Base-by-base conservation (phyloP, 1,140 invertebrate genomes). In the Calephelis virginiensis region DNA sequence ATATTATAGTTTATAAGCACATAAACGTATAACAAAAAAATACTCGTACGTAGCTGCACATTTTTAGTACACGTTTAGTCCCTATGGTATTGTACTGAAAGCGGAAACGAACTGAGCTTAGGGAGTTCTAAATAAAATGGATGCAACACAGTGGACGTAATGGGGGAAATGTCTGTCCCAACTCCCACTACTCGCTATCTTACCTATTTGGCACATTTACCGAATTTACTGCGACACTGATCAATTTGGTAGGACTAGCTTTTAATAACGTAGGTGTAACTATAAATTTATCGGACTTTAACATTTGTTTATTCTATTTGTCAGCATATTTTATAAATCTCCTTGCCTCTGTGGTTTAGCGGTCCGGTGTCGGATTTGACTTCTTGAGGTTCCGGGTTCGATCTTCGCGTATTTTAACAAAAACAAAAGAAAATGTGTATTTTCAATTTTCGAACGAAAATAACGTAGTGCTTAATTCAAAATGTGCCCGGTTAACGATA, bases 101-200 rank as follows among this genome's bases (percentile, higher is more conserved):
- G 59, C 64, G 68, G 67, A 65, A 72, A 77, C 72, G 61, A 71
- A 68, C 66, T 50, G 70, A 63, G 71, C 64, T 70, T 5, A 63
- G 76, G 69, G 73, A 73, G 38, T 70, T 64, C 62, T 70, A 63
- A 69, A 73, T 63, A 71, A 70, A 77, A 74, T 71, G 72, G 64
- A 68, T 71, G 69, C 64, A 64, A 61, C 61, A 60, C 63, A 56
- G 63, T 64, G 63, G 63, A 53, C 49, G 5, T 64, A 64, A 43
- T 53, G 46, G 47, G 43, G 43, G 61, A 62, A 61, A 45, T 62
- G 43, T n/a, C 43, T 17, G 61, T 62, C 13, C n/a, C n/a, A n/a
- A n/a, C n/a, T n/a, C n/a, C 60, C 60, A 28, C 28, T 28, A 13
- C 14, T 61, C 60, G 60, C 43, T 45, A 56, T 56, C 17, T 37